Base-by-base conservation (phyloP, 2,888 invertebrate species). In the Dyspetes luteomarginatus region DNA sequence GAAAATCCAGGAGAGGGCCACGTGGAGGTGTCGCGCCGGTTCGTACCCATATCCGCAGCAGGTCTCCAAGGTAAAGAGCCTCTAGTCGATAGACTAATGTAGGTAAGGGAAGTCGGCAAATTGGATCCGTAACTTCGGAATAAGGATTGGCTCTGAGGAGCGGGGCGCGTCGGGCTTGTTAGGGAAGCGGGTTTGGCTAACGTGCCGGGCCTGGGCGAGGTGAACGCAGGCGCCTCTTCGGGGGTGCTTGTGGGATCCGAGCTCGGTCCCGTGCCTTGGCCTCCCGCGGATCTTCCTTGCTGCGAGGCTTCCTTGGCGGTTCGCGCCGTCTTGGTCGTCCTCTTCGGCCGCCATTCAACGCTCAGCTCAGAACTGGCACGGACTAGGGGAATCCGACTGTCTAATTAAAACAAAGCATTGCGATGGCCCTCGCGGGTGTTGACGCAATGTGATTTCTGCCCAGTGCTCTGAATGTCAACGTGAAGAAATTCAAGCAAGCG, bases 21-120 rank as follows among this genome's bases (percentile, higher is more conserved):
- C 89, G 90, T 88, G 89, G 89, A 90, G 88, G 85, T 88, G 85
- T 90, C 93, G 91, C 90, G 90, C 92, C 93, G 91, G 93, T 87
- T 93, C 94, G 94, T 95, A 95, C 94, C 94, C 93, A 94, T 94
- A 95, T 94, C 95, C 94, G 94, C 95, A 95, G 94, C 95, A 95
- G 95, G 95, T 95, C 94, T 9, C 36, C 36, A 36, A 36, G 36
- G 36, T 36, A n/a, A 36, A 36, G 36, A 7, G 36, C 36, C 36
- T 36, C 24, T 56, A 26, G 94, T 94, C 93, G 93, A 93, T 94
- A 93, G 94, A 94, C 93, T 93, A 94, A 95, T 94, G 94, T 94
- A 94, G 94, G 93, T 94, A 94, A 94, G 94, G 93, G 94, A 94
- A 94, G 94, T 94, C 94, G 94, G 94, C 94, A 95, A 95, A 94